Percentiles rank a stretch among this genome's conserved stretches.
Evolutionary conservation across 2,797 vertebrate species (phyloP).

Genomic region (Hipposideros larvatus): DNA sequence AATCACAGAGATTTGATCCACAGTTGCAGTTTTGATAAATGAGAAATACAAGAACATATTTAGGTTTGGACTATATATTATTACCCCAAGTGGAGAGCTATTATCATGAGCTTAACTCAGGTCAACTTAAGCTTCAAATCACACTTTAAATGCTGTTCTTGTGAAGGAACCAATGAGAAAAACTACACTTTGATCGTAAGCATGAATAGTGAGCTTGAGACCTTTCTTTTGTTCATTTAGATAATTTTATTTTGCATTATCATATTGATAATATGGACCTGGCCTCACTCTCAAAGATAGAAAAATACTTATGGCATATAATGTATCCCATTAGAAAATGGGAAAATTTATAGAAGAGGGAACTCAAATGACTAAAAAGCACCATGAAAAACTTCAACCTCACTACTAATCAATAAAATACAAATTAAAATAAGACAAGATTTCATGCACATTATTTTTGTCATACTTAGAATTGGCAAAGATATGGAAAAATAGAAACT

Average conservation of each 20-base stretch:
- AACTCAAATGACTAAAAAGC: neutral
- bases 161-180: neutral
- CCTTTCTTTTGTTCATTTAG: conserved; percentile 4
- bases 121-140: neutral
- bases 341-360: neutral
- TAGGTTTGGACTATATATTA: neutral
- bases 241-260: conserved; percentile 42
- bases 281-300: neutral
- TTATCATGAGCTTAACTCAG: neutral
- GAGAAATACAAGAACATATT: neutral
- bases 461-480: neutral
- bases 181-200: neutral
- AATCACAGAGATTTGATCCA: neutral
- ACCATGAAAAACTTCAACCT: neutral
- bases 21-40: neutral
- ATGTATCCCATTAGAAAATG: neutral
- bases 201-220: neutral
- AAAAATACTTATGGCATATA: neutral
- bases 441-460: neutral
- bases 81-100: neutral
- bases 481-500: conserved; percentile 4
- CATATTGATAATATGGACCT: neutral
- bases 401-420: neutral
- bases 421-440: conserved; percentile 22
- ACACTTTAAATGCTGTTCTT: neutral